Conservation (phyloP, 2,113 vertebrate species). For the Lichenostomus cassidix region DNA sequence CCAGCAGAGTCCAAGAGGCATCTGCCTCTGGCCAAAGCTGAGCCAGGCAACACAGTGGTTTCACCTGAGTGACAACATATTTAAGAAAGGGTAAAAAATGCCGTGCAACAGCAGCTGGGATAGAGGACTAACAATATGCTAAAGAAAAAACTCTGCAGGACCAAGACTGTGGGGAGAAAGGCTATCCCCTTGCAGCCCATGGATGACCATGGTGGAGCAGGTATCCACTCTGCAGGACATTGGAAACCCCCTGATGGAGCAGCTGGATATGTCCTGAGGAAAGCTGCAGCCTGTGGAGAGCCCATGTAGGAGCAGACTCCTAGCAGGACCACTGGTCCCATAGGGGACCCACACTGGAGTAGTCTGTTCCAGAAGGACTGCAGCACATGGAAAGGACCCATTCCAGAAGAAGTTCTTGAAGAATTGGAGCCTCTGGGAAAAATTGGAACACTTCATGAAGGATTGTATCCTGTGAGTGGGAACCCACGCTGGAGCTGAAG, state of each 20-base stretch:
- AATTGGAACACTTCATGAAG: background rate
- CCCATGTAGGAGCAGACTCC: background rate
- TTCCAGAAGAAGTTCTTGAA: background rate
- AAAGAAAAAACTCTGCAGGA: background rate
- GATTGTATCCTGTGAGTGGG: background rate
- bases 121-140: background rate
- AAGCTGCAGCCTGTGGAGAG: background rate
- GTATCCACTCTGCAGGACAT: rapidly evolving
- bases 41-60: background rate
- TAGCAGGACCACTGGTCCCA: background rate
- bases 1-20: background rate
- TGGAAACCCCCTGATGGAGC: background rate
- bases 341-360: rapidly evolving
- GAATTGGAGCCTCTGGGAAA: background rate
- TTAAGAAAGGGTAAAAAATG: background rate
- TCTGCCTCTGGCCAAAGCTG: background rate
- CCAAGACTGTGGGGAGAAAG: background rate
- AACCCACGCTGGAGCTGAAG: background rate
- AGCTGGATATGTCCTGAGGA: background rate
- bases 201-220: background rate
- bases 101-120: background rate
- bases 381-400: background rate
- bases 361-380: background rate
- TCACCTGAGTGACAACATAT: background rate
- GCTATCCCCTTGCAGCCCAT: too few relatives aligned